These are phyloP conservation scores for Sphecodes monilicornis DNA, from an alignment of 2,888 invertebrate species.

Conservation along the genomic window DNA sequence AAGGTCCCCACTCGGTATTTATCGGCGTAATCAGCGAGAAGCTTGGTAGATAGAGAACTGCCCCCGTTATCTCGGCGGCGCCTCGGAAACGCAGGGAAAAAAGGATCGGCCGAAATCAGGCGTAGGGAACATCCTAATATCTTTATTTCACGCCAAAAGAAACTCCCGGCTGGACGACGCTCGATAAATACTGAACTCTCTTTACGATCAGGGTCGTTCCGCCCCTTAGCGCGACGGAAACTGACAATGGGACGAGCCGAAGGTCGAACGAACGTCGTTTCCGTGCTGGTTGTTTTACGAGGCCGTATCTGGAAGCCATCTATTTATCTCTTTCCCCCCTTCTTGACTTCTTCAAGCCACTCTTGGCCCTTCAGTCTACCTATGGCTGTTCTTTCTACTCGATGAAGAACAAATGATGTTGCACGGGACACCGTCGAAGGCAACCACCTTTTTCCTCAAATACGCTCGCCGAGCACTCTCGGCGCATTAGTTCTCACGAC, in stretches of 20 bases:
- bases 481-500: not conserved
- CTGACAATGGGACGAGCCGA: constrained; percentile 13
- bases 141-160: constrained; percentile 12
- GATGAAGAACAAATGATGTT: constrained; percentile 57
- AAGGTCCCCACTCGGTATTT: not conserved
- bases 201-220: constrained; percentile 22
- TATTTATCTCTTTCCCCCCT: constrained; percentile 61
- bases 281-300: constrained; percentile 75
- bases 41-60: not conserved
- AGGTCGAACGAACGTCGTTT: constrained; percentile 60
- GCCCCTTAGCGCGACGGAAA: constrained; percentile 7
- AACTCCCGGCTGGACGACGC: not conserved
- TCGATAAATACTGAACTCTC: constrained; percentile 35
- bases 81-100: not conserved
- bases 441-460: not conserved
- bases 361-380: constrained; percentile 4
- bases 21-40: constrained; percentile 41
- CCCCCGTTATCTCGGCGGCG: constrained; percentile 27
- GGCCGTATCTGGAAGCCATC: constrained; percentile 68
- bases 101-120: constrained; percentile 23
- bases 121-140: constrained; percentile 19
- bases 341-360: constrained; percentile 36
- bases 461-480: not conserved
- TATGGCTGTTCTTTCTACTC: constrained; percentile 22
- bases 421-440: not conserved